Evolutionary conservation across 1,140 invertebrate species (phyloP).

Genomic region (Triops longicaudatus): DNA sequence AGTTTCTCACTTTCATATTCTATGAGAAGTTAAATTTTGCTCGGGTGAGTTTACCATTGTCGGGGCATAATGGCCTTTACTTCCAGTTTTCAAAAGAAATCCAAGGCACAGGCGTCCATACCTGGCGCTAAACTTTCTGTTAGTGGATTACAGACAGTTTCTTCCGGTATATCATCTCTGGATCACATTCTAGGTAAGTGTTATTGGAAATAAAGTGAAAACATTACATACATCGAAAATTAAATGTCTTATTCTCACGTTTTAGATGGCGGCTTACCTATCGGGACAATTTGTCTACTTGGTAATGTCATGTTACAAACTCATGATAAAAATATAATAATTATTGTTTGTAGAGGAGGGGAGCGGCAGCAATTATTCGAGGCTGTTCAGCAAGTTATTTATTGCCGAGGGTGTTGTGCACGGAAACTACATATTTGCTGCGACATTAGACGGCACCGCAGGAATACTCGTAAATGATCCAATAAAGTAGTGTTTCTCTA

Average conservation of each 20-base stretch:
- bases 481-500: no score
- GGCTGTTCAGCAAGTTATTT: neutral
- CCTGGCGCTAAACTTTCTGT: neutral
- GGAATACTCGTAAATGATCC: neutral
- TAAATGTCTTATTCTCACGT: neutral
- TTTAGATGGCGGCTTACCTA: neutral
- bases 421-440: neutral
- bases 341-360: neutral
- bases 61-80: neutral
- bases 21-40: neutral
- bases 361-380: neutral
- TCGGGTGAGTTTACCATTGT: neutral
- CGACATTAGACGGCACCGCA: neutral
- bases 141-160: neutral
- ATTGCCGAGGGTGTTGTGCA: neutral
- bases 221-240: neutral
- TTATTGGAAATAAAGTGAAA: neutral
- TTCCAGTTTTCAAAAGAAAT: slow-evolving; percentile 1
- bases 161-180: neutral
- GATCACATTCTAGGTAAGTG: neutral
- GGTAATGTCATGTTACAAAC: neutral
- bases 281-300: neutral
- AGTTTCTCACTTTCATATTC: no score
- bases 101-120: neutral
- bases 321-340: neutral